Evolutionary conservation across 2,797 vertebrate genomes (phyloP), one percentile per base, ranked within the genome.

Genomic region (Florisuga fusca): DNA sequence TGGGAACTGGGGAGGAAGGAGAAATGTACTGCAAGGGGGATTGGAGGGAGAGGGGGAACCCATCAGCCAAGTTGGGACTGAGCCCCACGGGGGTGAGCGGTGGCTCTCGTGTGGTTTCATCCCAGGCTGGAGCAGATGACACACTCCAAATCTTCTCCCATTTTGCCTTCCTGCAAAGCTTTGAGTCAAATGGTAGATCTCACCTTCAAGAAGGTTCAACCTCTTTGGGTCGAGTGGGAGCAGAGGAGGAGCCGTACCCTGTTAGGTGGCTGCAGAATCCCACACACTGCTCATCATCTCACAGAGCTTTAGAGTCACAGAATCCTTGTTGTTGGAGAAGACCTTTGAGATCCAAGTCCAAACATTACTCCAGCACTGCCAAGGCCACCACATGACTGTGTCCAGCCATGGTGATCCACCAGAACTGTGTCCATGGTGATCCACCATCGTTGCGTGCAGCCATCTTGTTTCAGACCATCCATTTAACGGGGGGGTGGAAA

Each of bases 1-100:
- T 8, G 66, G 57, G 53, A 67, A 22, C 23, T 51, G 23, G 27
- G 1, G 3, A 18, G 22, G 13, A 54, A 58, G 13, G 13, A 5
- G n/a, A 38, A 66, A 19, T 10, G 21, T 4, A 1, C 2, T 1
- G 18, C 4, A 7, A 38, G 11, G 13, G 50, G 10, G 3, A 6
- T 14, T 43, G 38, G 45, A 63, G 20, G 36, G 15, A 27, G 23
- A 38, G 3, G 14, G 45, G n/a, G 27, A 22, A 15, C 3, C 45
- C 10, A 0, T 14, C 0, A 1, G 3, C 0, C 1, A 67, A 64
- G 73, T 20, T 7, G 19, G 31, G 34, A 10, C 1, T 10, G 16
- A 64, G 48, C 8, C 43, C 45, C 14, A 0, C 1, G 4, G 27
- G 13, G 63, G 3, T 12, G 7, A 25, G 45, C 1, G 3, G 34